phyloP scores from a whole-genome alignment of 2,113 vertebrate genomes.

The Malurus elegans region DNA sequence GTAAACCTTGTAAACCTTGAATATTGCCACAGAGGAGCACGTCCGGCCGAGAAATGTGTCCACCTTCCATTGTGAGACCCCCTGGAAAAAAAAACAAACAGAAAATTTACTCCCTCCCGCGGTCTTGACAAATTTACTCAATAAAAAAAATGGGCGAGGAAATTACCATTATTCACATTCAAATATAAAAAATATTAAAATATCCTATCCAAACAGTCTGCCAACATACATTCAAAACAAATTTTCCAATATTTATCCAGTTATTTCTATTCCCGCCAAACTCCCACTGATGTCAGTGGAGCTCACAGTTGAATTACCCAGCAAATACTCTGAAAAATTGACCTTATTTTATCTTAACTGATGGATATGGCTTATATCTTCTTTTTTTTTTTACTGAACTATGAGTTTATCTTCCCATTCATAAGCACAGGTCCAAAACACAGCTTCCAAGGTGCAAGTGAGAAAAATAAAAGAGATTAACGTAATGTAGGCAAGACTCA shows the following conservation, averaged over 20 bases:
- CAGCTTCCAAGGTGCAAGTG: not conserved
- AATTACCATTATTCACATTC: not conserved
- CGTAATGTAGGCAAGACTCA: not conserved
- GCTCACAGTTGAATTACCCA: not conserved
- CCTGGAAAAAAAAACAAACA: conserved; percentile 65
- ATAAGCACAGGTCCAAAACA: not conserved
- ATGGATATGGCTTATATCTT: not conserved
- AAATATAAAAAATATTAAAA: not conserved
- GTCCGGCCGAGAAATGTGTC: conserved; percentile 76
- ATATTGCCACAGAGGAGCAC: conserved; percentile 73
- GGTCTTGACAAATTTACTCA: not conserved
- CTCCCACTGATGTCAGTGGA: not conserved
- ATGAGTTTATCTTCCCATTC: not conserved
- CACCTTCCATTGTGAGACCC: conserved; percentile 85
- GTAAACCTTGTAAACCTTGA: conserved; percentile 78
- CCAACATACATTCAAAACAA: not conserved
- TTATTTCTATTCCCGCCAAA: not conserved
- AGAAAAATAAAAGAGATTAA: conserved; percentile 1
- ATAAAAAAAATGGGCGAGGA: not conserved
- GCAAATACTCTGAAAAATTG: not conserved
- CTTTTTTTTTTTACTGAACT: not conserved
- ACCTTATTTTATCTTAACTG: not conserved
- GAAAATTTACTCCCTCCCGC: not conserved
- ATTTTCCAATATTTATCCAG: not conserved
- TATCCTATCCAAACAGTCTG: not conserved